Conservation (phyloP, 2,888 invertebrate species). For the Trissonchulus sp. region DNA sequence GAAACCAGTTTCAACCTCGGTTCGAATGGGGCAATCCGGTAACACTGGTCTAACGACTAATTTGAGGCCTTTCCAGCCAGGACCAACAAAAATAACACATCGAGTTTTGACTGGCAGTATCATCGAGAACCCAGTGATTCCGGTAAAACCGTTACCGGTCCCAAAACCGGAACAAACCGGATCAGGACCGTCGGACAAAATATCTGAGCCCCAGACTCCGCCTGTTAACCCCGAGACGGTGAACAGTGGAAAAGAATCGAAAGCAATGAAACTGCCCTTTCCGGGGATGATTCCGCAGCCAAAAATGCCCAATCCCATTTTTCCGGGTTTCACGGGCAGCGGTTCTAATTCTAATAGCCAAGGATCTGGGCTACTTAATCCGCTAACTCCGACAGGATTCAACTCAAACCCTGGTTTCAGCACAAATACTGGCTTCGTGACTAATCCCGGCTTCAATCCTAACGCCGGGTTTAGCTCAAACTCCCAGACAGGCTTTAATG, state of each 20-base stretch:
- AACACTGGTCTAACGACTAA: too few relatives aligned
- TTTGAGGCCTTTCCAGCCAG: too few relatives aligned
- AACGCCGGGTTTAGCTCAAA: background rate
- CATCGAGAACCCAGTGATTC: too few relatives aligned
- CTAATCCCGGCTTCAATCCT: background rate
- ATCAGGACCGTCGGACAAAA: too few relatives aligned
- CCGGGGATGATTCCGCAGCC: background rate
- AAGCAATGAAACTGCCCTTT: background rate
- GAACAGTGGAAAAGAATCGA: background rate
- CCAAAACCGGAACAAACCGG: too few relatives aligned
- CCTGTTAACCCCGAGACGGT: background rate
- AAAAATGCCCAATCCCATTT: background rate
- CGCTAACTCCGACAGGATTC: background rate
- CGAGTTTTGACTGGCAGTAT: too few relatives aligned
- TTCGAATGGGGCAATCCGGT: too few relatives aligned
- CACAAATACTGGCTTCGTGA: too few relatives aligned
- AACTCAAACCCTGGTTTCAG: background rate
- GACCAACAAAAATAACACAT: too few relatives aligned
- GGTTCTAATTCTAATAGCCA: background rate
- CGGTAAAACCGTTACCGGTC: too few relatives aligned
- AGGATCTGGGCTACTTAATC: background rate
- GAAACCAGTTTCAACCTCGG: too few relatives aligned
- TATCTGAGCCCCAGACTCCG: too few relatives aligned
- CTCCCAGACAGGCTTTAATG: background rate
- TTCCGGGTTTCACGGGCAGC: background rate